Evolutionary conservation across 2,113 vertebrate species (phyloP), one percentile per base, ranked within the genome.

Genomic region (Salvator merianae): DNA sequence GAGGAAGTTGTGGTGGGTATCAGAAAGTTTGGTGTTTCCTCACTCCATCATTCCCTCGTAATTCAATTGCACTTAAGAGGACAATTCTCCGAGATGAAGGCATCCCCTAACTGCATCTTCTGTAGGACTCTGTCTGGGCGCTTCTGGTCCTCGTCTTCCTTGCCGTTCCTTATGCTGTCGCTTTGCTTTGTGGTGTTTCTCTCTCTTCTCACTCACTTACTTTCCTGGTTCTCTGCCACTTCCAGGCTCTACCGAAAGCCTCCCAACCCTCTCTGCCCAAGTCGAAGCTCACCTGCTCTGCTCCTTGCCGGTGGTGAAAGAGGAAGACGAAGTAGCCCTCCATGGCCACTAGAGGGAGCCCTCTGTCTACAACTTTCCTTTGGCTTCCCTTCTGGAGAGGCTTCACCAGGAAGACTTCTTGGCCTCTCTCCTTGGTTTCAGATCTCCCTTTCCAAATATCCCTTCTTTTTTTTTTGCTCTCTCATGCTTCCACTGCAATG

Each of bases 241-340:
- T 90, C 18, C 94, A 97, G 96, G 95, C 79, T 91, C 92, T 79
- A 86, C 96, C 32, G 97, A 97, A 89, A 90, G 89, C 53, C 94
- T 98, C 2, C 95, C 94, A 79, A 94, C 96, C 70, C 95, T 97
- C 77, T 97, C 96, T 91, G 97, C 96, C 84, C 96, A 97, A 69
- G 92, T 96, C 68, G 96, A 96, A 87, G 82, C 93, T 87, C 90
- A 93, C 47, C 90, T 94, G 81, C 85, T 88, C 88, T 94, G 87
- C 90, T 95, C 95, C 53, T 94, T 94, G 79, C 95, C 96, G 79
- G 92, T 95, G 40, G 90, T 95, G 78, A 95, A 95, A 70, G 95
- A 96, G 94, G 96, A 96, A 90, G 97, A 98, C 16, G 96, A 98
- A 90, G 91, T 89, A 34, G 12, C 90, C 89, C 73, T 91, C 86